These are phyloP conservation scores for Aurelia aurita DNA, from an alignment of 30 jellyfish, hydroid and myxozoan species.

Conservation along the genomic window DNA sequence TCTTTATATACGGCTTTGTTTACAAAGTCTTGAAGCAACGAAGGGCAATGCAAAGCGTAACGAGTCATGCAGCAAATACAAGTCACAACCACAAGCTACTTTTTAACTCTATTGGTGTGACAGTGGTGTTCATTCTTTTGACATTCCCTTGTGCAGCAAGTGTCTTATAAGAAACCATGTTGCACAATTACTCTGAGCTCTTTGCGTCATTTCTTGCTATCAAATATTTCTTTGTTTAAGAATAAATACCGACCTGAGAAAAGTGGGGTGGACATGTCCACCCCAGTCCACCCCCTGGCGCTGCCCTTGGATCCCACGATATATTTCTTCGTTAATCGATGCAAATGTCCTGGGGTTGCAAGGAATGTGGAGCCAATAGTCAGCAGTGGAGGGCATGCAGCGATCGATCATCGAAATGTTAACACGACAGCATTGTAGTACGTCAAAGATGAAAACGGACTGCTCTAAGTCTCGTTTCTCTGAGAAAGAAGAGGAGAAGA, in stretches of 20 bases:
- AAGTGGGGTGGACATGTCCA: no score
- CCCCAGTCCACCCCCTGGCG: no score
- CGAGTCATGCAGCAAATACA: neutral
- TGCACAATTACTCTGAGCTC: neutral
- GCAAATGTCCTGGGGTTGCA: neutral
- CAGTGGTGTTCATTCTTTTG: neutral
- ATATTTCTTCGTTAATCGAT: neutral
- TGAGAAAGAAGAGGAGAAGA: no score
- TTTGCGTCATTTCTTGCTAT: constrained; percentile 12
- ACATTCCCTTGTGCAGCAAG: constrained; percentile 11
- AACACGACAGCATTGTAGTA: no score
- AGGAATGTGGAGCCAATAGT: no score
- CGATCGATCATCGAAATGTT: no score
- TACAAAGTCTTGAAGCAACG: neutral
- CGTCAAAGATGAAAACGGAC: no score
- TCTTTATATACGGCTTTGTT: neutral
- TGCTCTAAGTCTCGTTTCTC: no score
- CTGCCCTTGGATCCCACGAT: neutral
- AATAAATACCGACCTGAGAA: no score
- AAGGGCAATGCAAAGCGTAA: neutral
- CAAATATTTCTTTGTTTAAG: no score
- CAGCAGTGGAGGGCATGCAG: no score
- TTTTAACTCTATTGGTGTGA: constrained; percentile 19
- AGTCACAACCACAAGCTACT: neutral
- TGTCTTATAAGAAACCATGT: neutral